A percentile compares a stretch with the other conserved stretches of the same genome.
These are phyloP conservation scores for Rhagophthalmus giganteus DNA, from an alignment of 2,888 invertebrate genomes.

Conservation along the genomic window DNA sequence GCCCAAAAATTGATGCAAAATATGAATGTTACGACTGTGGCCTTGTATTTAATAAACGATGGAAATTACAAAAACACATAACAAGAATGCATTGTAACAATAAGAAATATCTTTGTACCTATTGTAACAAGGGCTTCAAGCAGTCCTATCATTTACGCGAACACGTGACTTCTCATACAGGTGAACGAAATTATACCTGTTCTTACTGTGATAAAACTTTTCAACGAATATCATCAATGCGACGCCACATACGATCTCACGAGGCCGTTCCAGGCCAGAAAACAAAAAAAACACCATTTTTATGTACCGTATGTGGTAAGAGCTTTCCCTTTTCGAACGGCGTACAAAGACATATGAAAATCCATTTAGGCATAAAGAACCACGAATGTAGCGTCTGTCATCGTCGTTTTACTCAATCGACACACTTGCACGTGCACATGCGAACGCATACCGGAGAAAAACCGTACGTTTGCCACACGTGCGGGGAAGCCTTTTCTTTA, in stretches of 20 bases:
- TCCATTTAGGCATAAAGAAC: slow-evolving; percentile 50
- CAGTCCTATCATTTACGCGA: slow-evolving; percentile 44
- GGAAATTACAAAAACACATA: slow-evolving; percentile 41
- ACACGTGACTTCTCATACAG: slow-evolving; percentile 46
- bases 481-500: slow-evolving; percentile 50
- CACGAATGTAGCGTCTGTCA: slow-evolving; percentile 52
- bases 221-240: slow-evolving; percentile 43
- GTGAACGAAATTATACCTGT: slow-evolving; percentile 45
- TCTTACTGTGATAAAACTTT: slow-evolving; percentile 46
- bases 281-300: slow-evolving; percentile 46
- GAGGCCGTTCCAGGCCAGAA: slow-evolving; percentile 45
- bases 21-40: slow-evolving; percentile 40
- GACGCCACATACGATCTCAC: slow-evolving; percentile 44
- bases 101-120: slow-evolving; percentile 36
- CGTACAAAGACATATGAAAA: slow-evolving; percentile 50
- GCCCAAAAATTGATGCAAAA: slow-evolving; percentile 8
- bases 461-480: slow-evolving; percentile 58
- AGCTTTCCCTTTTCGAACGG: slow-evolving; percentile 49
- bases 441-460: slow-evolving; percentile 58
- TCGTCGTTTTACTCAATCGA: slow-evolving; percentile 52
- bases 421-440: slow-evolving; percentile 57
- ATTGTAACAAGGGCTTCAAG: slow-evolving; percentile 43
- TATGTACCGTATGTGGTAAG: slow-evolving; percentile 51
- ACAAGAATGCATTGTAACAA: slow-evolving; percentile 35
- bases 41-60: slow-evolving; percentile 36